Conservation (phyloP, 2,113 vertebrate species). For the Carassius auratus region DNA sequence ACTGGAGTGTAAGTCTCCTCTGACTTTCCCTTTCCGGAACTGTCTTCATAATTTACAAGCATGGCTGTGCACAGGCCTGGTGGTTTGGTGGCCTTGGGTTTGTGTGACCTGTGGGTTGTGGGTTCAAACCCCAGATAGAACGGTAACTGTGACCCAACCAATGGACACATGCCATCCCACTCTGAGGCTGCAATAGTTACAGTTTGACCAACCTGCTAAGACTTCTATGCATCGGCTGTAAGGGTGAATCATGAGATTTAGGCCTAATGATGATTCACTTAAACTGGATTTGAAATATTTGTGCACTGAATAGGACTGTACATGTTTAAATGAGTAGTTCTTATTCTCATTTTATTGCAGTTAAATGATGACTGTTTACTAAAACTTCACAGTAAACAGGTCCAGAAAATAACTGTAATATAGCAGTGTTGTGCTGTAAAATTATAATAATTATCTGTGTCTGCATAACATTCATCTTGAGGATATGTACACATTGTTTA, state of each 20-base stretch:
- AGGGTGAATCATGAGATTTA: background rate
- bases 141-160: conserved; percentile 59
- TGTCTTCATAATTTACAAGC: conserved; percentile 38
- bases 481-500: background rate
- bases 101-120: conserved; percentile 64
- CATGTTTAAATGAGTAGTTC: background rate
- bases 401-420: background rate
- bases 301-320: too few species aligned
- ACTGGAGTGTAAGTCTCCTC: conserved; percentile 27
- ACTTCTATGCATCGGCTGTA: background rate
- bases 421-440: background rate
- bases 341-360: background rate
- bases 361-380: background rate
- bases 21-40: conserved; percentile 46
- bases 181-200: conserved; percentile 9
- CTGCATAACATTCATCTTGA: conserved; percentile 4
- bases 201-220: background rate
- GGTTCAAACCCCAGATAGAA: conserved; percentile 68
- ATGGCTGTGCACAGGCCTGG: conserved; percentile 36
- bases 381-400: background rate
- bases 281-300: background rate
- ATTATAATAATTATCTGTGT: conserved; percentile 9
- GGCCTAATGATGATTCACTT: background rate
- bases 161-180: conserved; percentile 62
- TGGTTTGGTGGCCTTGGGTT: conserved; percentile 73